Evolutionary conservation across 2,113 vertebrate species (phyloP).

Genomic region (Oncorhynchus tshawytscha): DNA sequence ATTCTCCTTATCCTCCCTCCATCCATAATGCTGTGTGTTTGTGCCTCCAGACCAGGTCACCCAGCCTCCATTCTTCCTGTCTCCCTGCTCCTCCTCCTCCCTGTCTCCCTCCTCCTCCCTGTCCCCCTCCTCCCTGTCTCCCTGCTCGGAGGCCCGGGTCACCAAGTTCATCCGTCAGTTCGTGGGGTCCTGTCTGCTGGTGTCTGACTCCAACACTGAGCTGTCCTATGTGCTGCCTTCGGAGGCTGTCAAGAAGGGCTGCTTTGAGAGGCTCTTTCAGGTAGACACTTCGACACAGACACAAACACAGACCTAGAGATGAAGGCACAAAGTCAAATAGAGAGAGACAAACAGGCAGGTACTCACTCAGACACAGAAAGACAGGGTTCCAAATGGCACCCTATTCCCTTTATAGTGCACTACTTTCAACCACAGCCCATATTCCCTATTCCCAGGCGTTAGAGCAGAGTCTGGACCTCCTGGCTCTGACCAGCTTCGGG

Average conservation of each 20-base stretch:
- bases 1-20: no score
- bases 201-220: constrained; percentile 93
- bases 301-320: not conserved
- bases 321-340: not conserved
- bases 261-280: constrained; percentile 95
- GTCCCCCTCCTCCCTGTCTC: constrained; percentile 70
- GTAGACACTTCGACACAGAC: constrained; percentile 53
- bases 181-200: constrained; percentile 85
- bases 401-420: not conserved
- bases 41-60: constrained; percentile 69
- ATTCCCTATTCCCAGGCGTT: constrained; percentile 73
- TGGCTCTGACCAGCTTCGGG: constrained; percentile 92
- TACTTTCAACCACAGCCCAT: no score
- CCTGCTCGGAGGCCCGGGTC: constrained; percentile 86
- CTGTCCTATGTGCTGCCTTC: constrained; percentile 93
- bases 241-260: constrained; percentile 90
- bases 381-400: no score
- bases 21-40: no score
- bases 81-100: constrained; percentile 25
- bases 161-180: constrained; percentile 91
- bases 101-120: no score
- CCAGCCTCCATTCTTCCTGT: constrained; percentile 59
- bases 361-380: not conserved
- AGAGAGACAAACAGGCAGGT: not conserved
- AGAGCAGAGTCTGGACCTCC: constrained; percentile 80